Base-by-base conservation (phyloP, 1,140 invertebrate species). In the Drosophila pandora region DNA sequence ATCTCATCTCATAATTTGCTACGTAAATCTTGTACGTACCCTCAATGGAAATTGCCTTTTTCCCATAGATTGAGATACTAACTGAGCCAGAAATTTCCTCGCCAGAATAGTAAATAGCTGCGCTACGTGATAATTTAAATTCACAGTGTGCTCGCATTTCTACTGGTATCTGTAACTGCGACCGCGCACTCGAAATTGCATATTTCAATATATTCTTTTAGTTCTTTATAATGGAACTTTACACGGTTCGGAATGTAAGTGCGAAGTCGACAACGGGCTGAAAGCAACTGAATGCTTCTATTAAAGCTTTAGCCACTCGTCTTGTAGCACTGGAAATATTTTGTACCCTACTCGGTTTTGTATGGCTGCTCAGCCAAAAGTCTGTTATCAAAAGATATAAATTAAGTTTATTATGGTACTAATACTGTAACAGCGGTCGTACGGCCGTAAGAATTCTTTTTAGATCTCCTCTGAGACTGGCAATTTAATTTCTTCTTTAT, bases 71-170 rank as follows among this genome's bases (percentile, higher is more conserved):
- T 30, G 23, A 57, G 6, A 87, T 39, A 8, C 21, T 21, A 9
- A 90, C 17, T 5, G 41, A 57, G 8, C 87, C 87, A n/a, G 54
- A 71, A 65, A 90, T 52, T 60, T 76, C 79, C 59, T 90, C 87
- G 45, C 87, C 87, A 48, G 69, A 74, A 64, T 81, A 84, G 28
- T 78, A 90, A 50, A 90, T 68, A 2, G 58, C 70, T 10, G 79
- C 61, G 10, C 49, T 50, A 37, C 88, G 87, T 52, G 79, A 68
- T 76, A 90, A 80, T 69, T 81, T 50, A 67, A 90, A 81, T 55
- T 74, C 70, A 45, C 82, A 90, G 28, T 77, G 58, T 22, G 83
- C 60, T 48, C 62, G 53, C 87, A 90, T 90, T 75, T 25, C 77
- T 53, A 47, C 45, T 59, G 22, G 2, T n/a, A 5, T 23, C 6